Evolutionary conservation across 2,888 invertebrate species (phyloP), one percentile per base, ranked within the genome.

Genomic region (Hydroisotoma schaefferi): DNA sequence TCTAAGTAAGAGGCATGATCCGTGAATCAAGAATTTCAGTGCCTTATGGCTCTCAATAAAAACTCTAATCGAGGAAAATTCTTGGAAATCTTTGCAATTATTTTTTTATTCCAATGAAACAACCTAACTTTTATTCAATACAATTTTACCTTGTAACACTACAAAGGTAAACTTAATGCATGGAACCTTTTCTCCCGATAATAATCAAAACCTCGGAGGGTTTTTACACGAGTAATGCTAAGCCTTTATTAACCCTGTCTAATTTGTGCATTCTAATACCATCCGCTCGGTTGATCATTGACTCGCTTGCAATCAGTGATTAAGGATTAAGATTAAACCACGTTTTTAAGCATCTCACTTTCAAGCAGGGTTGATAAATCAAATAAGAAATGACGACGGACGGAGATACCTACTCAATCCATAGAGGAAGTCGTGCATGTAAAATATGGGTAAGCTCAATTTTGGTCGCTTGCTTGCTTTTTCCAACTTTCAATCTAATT

Each of bases 61-160:
- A 52, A 52, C 37, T 20, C 33, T 52, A 52, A 52, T 52, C 52
- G 52, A 52, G 18, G 37, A 20, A 22, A 37, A 37, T 52, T 52
- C 52, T n/a, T 52, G 37, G 52, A 52, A 52, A 52, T 5, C 22
- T 52, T 33, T 52, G 52, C 52, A 52, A 52, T 52, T 52, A 52
- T 2, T 12, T 20, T 52, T 52, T 52, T 52, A 23, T 5, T 20
- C 40, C 20, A 40, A 8, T 5, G 40, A 40, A 8, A 20, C 20
- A n/a, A n/a, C n/a, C n/a, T n/a, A n/a, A n/a, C n/a, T n/a, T n/a
- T n/a, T n/a, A n/a, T n/a, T n/a, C n/a, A n/a, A n/a, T n/a, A n/a
- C n/a, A n/a, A n/a, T n/a, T n/a, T n/a, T n/a, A n/a, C n/a, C n/a
- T n/a, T n/a, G n/a, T n/a, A n/a, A n/a, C n/a, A n/a, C n/a, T n/a